Conservation (phyloP, 2,113 vertebrate species). For the Prochilodus magdalenae region DNA sequence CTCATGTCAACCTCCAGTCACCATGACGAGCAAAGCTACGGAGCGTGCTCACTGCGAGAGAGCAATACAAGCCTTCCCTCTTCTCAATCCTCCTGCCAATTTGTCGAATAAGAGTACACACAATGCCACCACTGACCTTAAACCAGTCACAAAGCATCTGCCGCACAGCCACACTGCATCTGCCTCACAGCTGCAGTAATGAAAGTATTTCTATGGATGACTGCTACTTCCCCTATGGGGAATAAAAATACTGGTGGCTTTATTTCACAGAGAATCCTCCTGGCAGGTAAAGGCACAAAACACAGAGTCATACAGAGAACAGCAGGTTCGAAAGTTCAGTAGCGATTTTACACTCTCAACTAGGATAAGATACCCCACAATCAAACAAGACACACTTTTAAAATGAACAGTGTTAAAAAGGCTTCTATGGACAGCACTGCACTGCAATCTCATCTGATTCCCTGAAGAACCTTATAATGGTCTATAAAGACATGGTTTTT, state of each 20-base stretch:
- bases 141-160: not conserved
- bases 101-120: conserved; percentile 16
- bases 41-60: conserved; percentile 7
- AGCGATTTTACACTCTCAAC: conserved; percentile 21
- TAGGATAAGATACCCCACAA: not conserved
- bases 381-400: not conserved
- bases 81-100: conserved; percentile 21
- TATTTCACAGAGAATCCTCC: conserved; percentile 15
- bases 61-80: conserved; percentile 25
- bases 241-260: conserved; percentile 17
- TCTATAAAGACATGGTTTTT: no score
- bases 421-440: no score
- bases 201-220: conserved; percentile 19
- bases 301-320: not conserved
- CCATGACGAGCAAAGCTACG: conserved; percentile 52
- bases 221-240: conserved; percentile 10
- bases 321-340: conserved; percentile 1
- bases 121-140: not conserved
- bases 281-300: conserved; percentile 11
- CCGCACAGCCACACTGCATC: not conserved
- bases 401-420: not conserved
- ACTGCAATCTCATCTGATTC: no score
- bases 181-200: conserved; percentile 21
- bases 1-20: conserved; percentile 58
- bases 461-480: no score